phyloP scores from a whole-genome alignment of 2,797 vertebrate genomes.

The Halcyon chelicuti region DNA sequence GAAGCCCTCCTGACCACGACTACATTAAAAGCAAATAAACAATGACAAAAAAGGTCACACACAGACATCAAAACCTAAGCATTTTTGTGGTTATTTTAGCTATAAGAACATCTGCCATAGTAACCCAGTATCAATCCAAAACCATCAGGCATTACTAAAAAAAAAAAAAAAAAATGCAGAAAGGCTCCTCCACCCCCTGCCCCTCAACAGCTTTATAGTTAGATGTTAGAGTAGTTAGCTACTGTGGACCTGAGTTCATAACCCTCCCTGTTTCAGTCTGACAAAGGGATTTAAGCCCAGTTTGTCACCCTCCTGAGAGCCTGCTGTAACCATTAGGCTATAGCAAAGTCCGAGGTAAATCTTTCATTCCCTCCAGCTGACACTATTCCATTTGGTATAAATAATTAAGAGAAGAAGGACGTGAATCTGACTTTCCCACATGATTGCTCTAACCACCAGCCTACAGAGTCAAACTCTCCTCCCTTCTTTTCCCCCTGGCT shows the following conservation, averaged over 20 bases:
- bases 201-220: background rate
- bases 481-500: background rate
- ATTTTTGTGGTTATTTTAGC: background rate
- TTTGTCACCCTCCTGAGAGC: conserved; percentile 22
- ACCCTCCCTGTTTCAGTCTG: background rate
- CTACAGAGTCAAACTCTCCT: conserved; percentile 54
- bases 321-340: conserved; percentile 13
- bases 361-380: conserved; percentile 40
- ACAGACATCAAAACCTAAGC: background rate
- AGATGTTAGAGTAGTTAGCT: background rate
- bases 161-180: background rate
- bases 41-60: background rate
- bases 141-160: background rate
- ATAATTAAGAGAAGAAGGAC: conserved; percentile 60
- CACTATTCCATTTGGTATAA: conserved; percentile 60
- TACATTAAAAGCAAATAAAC: background rate
- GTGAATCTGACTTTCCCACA: conserved; percentile 40
- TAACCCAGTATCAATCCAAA: background rate
- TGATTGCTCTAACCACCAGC: conserved; percentile 44
- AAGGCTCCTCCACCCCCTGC: background rate
- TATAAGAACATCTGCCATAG: background rate
- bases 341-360: conserved; percentile 1
- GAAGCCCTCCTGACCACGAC: background rate
- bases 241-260: background rate
- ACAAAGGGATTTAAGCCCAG: conserved; percentile 21